A percentile compares a stretch with the other conserved stretches of the same genome.
Conservation (phyloP, 2,113 vertebrate species). For the Dromaius novaehollandiae region DNA sequence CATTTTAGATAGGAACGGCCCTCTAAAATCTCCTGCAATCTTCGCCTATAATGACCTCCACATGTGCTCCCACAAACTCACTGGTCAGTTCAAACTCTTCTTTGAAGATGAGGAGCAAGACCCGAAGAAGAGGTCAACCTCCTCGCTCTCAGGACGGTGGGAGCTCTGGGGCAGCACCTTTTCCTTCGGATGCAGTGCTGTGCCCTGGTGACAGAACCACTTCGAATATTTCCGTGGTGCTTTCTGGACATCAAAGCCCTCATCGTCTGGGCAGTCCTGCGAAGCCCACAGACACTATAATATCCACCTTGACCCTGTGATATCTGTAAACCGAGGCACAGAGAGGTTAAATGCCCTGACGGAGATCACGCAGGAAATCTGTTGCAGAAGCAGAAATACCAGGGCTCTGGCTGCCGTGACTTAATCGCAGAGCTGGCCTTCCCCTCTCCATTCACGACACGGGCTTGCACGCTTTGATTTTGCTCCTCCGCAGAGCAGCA, state of each 20-base stretch:
- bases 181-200: not conserved
- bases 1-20: not conserved
- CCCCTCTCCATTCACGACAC: fast-evolving
- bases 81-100: no score
- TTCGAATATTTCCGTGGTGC: not conserved
- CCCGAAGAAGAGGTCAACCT: not conserved
- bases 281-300: not conserved
- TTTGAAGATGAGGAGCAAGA: not conserved
- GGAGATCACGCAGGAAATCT: not conserved
- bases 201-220: not conserved
- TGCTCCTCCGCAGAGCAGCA: not conserved
- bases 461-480: fast-evolving
- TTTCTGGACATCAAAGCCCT: fast-evolving
- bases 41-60: not conserved
- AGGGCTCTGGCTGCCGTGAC: not conserved
- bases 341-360: fast-evolving
- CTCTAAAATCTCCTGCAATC: not conserved
- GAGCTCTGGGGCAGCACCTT: not conserved
- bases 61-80: not conserved
- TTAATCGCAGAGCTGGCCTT: not conserved
- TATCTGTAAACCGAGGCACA: not conserved
- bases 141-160: not conserved
- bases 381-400: not conserved
- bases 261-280: not conserved
- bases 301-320: fast-evolving